Conservation (phyloP, 2,113 vertebrate genomes). For the Puntigrus tetrazona region DNA sequence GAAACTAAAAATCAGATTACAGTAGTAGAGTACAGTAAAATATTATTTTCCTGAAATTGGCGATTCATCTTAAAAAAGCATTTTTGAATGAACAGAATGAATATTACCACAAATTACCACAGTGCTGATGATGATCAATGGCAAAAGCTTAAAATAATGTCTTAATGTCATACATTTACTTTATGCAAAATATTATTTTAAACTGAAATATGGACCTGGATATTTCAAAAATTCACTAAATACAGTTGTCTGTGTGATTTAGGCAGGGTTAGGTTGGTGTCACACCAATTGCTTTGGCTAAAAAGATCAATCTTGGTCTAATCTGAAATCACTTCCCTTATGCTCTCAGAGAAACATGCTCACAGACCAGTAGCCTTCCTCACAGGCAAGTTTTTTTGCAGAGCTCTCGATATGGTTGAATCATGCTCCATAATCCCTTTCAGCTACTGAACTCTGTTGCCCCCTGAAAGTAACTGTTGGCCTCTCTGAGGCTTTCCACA, state of each 20-base stretch:
- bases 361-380: neutral
- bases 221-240: neutral
- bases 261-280: neutral
- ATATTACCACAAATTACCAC: neutral
- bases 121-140: neutral
- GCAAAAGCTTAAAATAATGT: neutral
- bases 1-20: neutral
- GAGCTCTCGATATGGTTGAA: conserved; percentile 7
- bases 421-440: conserved; percentile 8
- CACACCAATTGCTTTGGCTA: neutral
- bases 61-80: neutral
- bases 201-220: neutral
- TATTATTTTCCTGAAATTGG: neutral
- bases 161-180: neutral
- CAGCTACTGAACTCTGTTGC: neutral
- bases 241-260: neutral
- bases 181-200: neutral
- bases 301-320: neutral
- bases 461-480: neutral
- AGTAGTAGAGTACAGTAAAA: no score
- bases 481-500: neutral
- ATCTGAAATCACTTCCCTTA: neutral
- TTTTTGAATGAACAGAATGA: neutral
- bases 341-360: neutral
- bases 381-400: conserved; percentile 1